Evolutionary conservation across 1,140 invertebrate species (phyloP).

Genomic region (Pentalonia nigronervosa): DNA sequence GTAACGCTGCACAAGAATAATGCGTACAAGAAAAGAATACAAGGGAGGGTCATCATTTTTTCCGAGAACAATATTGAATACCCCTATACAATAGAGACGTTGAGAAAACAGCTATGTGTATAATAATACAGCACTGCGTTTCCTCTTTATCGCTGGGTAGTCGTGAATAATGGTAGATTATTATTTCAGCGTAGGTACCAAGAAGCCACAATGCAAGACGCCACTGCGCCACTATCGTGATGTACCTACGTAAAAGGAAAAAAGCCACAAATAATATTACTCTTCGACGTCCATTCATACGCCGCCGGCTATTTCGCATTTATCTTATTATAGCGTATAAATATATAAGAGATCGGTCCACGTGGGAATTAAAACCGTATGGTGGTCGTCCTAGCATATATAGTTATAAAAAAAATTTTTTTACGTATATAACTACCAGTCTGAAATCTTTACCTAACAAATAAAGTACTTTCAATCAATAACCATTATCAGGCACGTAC

Average conservation of each 20-base stretch:
- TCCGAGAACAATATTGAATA: conserved; percentile 10
- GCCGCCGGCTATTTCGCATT: not conserved
- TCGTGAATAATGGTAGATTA: not conserved
- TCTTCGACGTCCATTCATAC: not conserved
- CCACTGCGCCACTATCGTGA: not conserved
- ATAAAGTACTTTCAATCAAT: not conserved
- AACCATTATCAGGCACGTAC: too few species aligned
- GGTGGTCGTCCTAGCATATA: not conserved
- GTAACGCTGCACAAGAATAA: not conserved
- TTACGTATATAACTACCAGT: not conserved
- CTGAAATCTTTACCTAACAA: not conserved
- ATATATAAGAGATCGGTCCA: not conserved
- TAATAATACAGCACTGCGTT: not conserved
- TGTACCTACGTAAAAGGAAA: not conserved
- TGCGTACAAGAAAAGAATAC: not conserved
- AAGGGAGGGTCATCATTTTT: not conserved
- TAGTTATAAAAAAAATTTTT: too few species aligned
- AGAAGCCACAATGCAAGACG: not conserved
- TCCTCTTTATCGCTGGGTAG: not conserved
- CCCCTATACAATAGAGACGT: not conserved
- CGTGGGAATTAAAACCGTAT: not conserved
- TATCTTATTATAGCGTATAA: not conserved
- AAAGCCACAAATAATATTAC: not conserved
- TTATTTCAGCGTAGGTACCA: not conserved
- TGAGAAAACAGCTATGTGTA: not conserved